Conservation (phyloP, 2,113 vertebrate genomes). For the Cacatua alba region DNA sequence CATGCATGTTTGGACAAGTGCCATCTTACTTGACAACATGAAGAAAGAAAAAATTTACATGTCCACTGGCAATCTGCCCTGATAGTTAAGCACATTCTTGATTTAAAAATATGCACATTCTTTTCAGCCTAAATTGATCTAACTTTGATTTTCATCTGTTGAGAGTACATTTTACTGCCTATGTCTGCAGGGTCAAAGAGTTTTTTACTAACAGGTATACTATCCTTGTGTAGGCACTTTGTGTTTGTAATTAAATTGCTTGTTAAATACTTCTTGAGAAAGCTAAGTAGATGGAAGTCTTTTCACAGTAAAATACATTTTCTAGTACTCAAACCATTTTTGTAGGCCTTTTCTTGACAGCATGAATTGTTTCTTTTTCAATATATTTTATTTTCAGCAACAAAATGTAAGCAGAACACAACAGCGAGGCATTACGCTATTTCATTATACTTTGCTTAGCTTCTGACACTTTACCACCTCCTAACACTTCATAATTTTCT, state of each 20-base stretch:
- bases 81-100: slow-evolving; percentile 27
- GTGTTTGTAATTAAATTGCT: not conserved
- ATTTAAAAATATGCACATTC: slow-evolving; percentile 28
- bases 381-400: not conserved
- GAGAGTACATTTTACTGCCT: not conserved
- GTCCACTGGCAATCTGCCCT: slow-evolving; percentile 15
- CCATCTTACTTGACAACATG: slow-evolving; percentile 27
- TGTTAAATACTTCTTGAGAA: not conserved
- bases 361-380: not conserved
- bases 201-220: not conserved
- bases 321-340: not conserved
- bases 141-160: not conserved
- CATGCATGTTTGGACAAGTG: slow-evolving; percentile 5
- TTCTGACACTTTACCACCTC: not conserved
- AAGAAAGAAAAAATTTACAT: slow-evolving; percentile 30
- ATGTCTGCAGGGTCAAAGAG: not conserved
- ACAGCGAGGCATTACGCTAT: not conserved
- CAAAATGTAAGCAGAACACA: not conserved
- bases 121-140: slow-evolving; percentile 1
- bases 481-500: not conserved
- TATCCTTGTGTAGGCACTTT: not conserved
- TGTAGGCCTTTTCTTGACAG: not conserved
- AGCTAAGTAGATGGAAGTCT: not conserved
- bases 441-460: not conserved
- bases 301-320: not conserved